These are phyloP conservation scores for Syncerus caffer DNA, from an alignment of 2,797 vertebrate genomes.

Conservation along the genomic window DNA sequence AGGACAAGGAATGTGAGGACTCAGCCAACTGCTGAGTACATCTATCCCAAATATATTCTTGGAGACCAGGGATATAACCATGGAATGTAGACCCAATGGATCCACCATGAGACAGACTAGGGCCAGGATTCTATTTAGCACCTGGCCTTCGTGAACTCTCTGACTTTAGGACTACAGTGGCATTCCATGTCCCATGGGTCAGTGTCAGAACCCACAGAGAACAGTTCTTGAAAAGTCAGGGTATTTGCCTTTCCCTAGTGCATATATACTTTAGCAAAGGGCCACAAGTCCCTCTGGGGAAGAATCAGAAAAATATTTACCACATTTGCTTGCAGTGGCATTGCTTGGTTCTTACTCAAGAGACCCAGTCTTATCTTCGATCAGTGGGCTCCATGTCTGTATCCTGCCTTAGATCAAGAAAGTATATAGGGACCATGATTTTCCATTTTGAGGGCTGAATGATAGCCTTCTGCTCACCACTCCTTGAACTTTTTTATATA, in stretches of 20 bases:
- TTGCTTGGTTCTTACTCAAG: background rate
- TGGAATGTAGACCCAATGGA: background rate
- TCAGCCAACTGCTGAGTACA: background rate
- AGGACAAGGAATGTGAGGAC: background rate
- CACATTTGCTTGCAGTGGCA: background rate
- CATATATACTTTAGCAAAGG: background rate
- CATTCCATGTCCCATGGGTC: background rate
- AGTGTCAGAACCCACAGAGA: background rate
- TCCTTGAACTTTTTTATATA: background rate
- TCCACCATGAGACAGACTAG: background rate
- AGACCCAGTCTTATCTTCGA: background rate
- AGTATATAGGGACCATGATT: background rate
- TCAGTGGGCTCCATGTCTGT: background rate
- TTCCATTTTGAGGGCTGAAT: conserved; percentile 15
- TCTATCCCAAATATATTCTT: background rate
- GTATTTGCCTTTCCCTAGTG: background rate
- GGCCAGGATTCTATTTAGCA: background rate
- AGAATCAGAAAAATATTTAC: background rate
- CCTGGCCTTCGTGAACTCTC: background rate
- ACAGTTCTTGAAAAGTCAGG: background rate
- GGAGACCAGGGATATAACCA: background rate
- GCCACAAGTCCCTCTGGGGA: background rate
- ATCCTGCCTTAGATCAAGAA: background rate
- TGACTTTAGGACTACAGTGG: background rate
- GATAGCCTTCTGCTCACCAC: background rate